A percentile compares a stretch with the other conserved stretches of the same genome.
phyloP scores from a whole-genome alignment of 2,888 invertebrate genomes.

The Bruchidius siliquastri region DNA sequence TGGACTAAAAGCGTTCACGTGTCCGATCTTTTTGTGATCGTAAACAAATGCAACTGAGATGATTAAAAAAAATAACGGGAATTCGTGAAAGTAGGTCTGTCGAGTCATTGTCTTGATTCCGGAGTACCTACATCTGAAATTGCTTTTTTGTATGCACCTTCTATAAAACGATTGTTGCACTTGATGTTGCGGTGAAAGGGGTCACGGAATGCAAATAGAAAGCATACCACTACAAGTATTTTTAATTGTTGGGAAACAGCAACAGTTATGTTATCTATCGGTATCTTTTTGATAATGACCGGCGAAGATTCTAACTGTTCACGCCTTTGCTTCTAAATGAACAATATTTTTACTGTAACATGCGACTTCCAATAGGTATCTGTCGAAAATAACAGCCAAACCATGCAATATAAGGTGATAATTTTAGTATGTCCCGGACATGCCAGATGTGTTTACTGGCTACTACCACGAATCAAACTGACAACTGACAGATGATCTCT shows the following conservation, averaged over 20 bases:
- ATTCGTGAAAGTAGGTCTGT: background rate
- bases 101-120: background rate
- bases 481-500: too few species aligned
- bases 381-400: too few species aligned
- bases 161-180: background rate
- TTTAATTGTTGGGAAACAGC: background rate
- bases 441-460: too few species aligned
- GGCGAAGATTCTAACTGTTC: too few species aligned
- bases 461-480: too few species aligned
- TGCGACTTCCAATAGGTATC: too few species aligned
- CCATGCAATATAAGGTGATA: too few species aligned
- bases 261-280: background rate
- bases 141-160: background rate
- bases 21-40: background rate
- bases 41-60: background rate
- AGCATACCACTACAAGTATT: background rate
- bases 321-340: too few species aligned
- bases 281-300: too few species aligned
- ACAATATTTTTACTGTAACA: too few species aligned
- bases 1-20: background rate
- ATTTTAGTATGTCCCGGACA: too few species aligned
- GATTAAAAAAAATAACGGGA: background rate
- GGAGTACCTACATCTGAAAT: background rate
- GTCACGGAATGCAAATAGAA: background rate
- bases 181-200: background rate